These are phyloP conservation scores for Chrysogorgia sp. DNA, from an alignment of 92 coral and sea anemone species.

Conservation along the genomic window DNA sequence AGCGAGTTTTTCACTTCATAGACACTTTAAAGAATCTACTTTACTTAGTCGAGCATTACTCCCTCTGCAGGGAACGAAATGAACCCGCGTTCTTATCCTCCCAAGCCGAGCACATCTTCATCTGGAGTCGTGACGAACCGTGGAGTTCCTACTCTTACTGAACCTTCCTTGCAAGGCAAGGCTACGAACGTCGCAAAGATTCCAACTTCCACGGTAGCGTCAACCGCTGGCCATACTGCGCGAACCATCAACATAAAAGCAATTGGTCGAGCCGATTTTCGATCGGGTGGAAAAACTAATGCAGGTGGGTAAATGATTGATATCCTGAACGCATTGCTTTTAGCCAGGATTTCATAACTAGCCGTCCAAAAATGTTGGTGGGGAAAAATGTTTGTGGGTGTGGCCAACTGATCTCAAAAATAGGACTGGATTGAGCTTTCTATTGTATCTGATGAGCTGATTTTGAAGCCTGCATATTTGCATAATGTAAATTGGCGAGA, in stretches of 20 bases:
- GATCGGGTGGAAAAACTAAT: constrained; percentile 65
- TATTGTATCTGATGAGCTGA: too few relatives aligned
- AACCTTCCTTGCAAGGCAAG: constrained; percentile 52
- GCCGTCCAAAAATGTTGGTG: too few relatives aligned
- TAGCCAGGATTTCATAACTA: too few relatives aligned
- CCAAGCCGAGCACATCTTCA: constrained; percentile 67
- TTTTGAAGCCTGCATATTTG: too few relatives aligned
- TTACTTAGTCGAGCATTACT: too few relatives aligned
- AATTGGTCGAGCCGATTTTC: constrained; percentile 78
- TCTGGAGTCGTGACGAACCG: constrained; percentile 62
- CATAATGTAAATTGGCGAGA: too few relatives aligned
- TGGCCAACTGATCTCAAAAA: too few relatives aligned
- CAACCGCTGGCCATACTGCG: constrained; percentile 41
- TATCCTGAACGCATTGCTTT: too few relatives aligned
- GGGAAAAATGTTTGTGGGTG: too few relatives aligned
- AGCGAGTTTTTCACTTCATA: too few relatives aligned
- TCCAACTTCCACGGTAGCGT: constrained; percentile 13
- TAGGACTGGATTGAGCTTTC: too few relatives aligned
- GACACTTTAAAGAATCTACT: too few relatives aligned
- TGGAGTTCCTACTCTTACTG: constrained; percentile 38
- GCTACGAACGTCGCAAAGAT: constrained; percentile 50
- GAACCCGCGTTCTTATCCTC: constrained; percentile 72
- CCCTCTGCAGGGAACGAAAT: constrained; percentile 63
- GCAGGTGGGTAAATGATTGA: constrained; percentile 60
- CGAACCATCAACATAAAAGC: constrained; percentile 83